phyloP scores from a whole-genome alignment of 2,797 vertebrate genomes.

The Hemibagrus guttatus region DNA sequence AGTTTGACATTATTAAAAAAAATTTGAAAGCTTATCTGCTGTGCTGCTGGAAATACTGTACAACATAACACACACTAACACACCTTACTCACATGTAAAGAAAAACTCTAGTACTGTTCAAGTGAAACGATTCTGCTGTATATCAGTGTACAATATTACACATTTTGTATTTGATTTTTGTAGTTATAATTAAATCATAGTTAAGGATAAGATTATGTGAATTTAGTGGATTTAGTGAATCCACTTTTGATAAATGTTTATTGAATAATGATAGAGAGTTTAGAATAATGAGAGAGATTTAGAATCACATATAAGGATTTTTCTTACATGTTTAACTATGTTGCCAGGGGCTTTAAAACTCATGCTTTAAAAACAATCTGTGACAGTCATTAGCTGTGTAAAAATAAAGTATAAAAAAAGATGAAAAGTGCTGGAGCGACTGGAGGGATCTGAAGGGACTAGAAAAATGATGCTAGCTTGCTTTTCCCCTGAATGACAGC shows the following conservation, averaged over 20 bases:
- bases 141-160: background rate
- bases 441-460: background rate
- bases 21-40: background rate
- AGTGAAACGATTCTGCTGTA: no score
- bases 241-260: background rate
- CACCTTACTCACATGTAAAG: background rate
- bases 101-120: background rate
- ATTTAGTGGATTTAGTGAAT: background rate
- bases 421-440: background rate
- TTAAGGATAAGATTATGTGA: background rate
- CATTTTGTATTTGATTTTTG: background rate
- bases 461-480: conserved; percentile 17
- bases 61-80: background rate
- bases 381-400: background rate
- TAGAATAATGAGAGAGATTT: background rate
- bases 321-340: background rate
- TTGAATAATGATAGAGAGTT: no score
- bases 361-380: background rate
- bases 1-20: background rate
- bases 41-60: background rate
- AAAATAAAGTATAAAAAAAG: background rate
- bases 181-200: background rate
- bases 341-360: background rate
- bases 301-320: background rate
- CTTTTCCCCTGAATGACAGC: background rate